Base-by-base conservation (phyloP, 2,113 vertebrate species). In the Amphiprion percula region DNA sequence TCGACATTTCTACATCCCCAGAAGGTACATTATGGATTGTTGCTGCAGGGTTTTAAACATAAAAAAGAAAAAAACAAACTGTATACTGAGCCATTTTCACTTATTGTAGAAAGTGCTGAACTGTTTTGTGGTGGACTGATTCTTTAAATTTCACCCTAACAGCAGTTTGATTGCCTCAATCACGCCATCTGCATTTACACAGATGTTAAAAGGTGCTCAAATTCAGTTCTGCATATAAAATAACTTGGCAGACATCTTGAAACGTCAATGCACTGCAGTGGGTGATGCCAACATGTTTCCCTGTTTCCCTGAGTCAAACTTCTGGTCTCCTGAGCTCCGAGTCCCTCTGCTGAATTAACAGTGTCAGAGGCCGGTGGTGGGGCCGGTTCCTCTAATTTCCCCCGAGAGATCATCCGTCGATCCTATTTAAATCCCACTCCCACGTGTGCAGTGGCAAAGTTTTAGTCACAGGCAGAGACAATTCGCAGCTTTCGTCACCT, bases 401-500 rank as follows among this genome's bases (percentile, higher is more conserved):
- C 86, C 39, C 4, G 37, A 77, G 90, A 89, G 68, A 80, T 33
- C 39, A 39, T 54, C 62, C 23, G 61, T 82, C 69, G 1, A 68
- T 88, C 75, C 84, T 72, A 50, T 89, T 91, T 77, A 89, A 86
- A 90, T 91, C 74, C 68, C 64, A 68, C 54, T 70, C 61, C 79
- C 62, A 84, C 50, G 23, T 74, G 68, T 41, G 64, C 59, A 2
- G 12, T 23, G n/a, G 49, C 74, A 87, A 88, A 91, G 68, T 92
- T 91, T 88, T 75, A 85, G 72, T 88, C 86, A 77, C 87, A 79
- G 68, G 52, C 76, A 56, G 68, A 79, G 63, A 92, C 85, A 80
- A 83, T 89, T 89, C 78, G 53, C 87, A 82, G 88, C 90, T 91
- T 92, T 92, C 10, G 67, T 83, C 91, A 90, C 88, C 90, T 91